Evolutionary conservation across 2,113 vertebrate genomes (phyloP), one percentile per base, ranked within the genome.

Genomic region (Hydropotes inermis): DNA sequence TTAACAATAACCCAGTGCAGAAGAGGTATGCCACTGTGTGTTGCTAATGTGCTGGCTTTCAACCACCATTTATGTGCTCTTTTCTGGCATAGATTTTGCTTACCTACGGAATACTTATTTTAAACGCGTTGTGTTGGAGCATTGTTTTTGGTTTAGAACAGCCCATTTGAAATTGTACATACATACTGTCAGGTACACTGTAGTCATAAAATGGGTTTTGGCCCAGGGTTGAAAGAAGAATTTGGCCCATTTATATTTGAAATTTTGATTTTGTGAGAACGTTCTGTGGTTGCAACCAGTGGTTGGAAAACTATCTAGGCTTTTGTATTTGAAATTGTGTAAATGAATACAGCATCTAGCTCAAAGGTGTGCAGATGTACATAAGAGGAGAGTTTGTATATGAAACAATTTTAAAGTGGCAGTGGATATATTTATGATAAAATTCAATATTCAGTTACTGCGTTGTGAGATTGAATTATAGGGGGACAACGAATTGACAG

Each of bases 281-380:
- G 61, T 85, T 87, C 92, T 89, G 1, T 79, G 97, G 92, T 70
- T 98, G 98, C 99, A 99, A 99, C 98, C 98, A 98, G 98, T 99
- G 98, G 98, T 98, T 98, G 98, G 93, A 78, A 87, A 98, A 47
- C 88, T 97, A 55, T 94, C 60, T 96, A 92, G 10, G 92, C 97
- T 84, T 96, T 97, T 97, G 95, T 96, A 90, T 96, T 96, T 6
- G 92, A 82, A 97, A 94, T 90, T 97, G 76, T 93, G 0, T 52
- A 92, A 55, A 87, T 85, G 93, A 83, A 89, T 89, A 64, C 57
- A 89, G 7, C 61, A 94, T 89, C 76, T 79, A 95, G 88, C 57
- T 84, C 43, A 89, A 87, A 98, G 97, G 93, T 97, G 88, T 96
- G 89, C 82, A 84, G 0, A 95, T 76, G 55, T 60, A 55, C 57